Evolutionary conservation across 2,888 invertebrate species (phyloP).

Genomic region (Caprella mutica): DNA sequence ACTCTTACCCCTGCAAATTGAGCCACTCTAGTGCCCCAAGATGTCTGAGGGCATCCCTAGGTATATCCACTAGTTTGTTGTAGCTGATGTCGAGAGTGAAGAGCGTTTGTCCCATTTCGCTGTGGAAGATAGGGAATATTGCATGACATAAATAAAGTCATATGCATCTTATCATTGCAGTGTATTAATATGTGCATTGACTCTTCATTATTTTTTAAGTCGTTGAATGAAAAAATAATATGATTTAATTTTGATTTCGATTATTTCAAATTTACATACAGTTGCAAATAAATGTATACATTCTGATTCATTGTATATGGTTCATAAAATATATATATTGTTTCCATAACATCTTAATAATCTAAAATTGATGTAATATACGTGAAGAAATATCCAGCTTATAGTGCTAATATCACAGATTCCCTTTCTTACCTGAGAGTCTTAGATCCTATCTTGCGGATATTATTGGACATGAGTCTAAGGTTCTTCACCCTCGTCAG

Average conservation of each 20-base stretch:
- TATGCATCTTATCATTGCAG: too few relatives aligned
- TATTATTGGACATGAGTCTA: conserved; percentile 26
- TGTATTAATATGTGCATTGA: too few relatives aligned
- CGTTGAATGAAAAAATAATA: too few relatives aligned
- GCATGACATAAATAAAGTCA: conserved; percentile 3
- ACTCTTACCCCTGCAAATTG: conserved; percentile 28
- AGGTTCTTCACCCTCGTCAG: conserved; percentile 19
- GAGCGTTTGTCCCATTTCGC: conserved; percentile 23
- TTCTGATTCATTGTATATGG: neutral
- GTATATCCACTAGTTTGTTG: conserved; percentile 21
- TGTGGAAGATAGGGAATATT: conserved; percentile 9
- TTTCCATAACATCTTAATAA: too few relatives aligned
- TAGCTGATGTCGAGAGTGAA: conserved; percentile 25
- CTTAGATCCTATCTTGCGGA: conserved; percentile 20
- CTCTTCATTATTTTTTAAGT: too few relatives aligned
- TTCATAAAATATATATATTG: neutral
- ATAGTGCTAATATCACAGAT: too few relatives aligned
- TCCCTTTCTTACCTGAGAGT: conserved; percentile 16
- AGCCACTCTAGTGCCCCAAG: conserved; percentile 25
- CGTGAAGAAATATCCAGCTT: too few relatives aligned
- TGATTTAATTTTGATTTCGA: conserved; percentile 2
- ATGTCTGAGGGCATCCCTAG: conserved; percentile 15
- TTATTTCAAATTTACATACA: conserved; percentile 6
- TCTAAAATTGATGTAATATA: too few relatives aligned
- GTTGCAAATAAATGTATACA: conserved; percentile 1